phyloP scores from a whole-genome alignment of 2,888 invertebrate species.

The Hedychridium roseum region DNA sequence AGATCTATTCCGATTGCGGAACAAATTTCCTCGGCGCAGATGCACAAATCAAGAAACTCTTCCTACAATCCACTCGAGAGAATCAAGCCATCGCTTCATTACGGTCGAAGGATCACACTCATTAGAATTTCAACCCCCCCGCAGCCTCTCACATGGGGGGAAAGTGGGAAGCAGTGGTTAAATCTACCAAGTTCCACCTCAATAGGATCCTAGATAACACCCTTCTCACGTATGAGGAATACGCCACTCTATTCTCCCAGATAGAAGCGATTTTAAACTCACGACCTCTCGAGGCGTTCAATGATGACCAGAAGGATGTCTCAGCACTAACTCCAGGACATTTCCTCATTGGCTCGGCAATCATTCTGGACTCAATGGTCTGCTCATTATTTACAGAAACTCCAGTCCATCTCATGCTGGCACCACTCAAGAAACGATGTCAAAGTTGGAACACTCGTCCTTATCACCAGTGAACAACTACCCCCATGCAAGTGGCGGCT shows the following conservation, averaged over 20 bases:
- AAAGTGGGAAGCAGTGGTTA: constrained; percentile 43
- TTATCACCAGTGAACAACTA: neutral
- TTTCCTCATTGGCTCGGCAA: constrained; percentile 39
- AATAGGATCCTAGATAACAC: constrained; percentile 25
- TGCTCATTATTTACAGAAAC: constrained; percentile 34
- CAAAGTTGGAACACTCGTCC: neutral
- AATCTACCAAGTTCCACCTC: constrained; percentile 40
- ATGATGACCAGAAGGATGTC: constrained; percentile 27
- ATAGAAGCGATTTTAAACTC: constrained; percentile 42
- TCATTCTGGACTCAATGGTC: constrained; percentile 39
- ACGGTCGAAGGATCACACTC: constrained; percentile 21
- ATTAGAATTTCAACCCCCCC: constrained; percentile 42
- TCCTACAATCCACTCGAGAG: neutral
- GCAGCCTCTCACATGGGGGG: constrained; percentile 44
- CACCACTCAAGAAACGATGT: neutral
- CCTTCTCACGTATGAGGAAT: constrained; percentile 39
- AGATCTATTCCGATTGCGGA: constrained; percentile 8
- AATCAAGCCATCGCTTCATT: neutral
- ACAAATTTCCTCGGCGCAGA: constrained; percentile 12
- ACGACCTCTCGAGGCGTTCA: constrained; percentile 36
- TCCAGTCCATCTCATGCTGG: constrained; percentile 45
- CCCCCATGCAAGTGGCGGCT: no score
- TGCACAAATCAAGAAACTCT: constrained; percentile 4
- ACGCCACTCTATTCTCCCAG: constrained; percentile 35
- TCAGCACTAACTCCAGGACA: constrained; percentile 46